Percentiles rank a stretch among this genome's conserved stretches.
Evolutionary conservation across 2,113 vertebrate genomes (phyloP).

Genomic region (Elanus axillaris): DNA sequence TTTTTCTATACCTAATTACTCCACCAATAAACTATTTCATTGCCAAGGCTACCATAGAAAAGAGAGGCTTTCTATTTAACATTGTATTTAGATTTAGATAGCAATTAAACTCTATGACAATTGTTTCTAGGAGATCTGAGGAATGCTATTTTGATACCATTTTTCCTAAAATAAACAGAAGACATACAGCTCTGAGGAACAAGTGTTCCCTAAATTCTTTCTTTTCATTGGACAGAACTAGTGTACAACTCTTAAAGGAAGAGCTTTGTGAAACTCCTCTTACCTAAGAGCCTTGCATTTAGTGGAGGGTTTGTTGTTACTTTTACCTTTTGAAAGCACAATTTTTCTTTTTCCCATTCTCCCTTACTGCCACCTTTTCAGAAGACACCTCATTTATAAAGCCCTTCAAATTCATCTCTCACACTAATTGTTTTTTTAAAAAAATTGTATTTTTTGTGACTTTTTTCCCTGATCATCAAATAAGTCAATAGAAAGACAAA

Average conservation of each 20-base stretch:
- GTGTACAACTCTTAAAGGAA: not conserved
- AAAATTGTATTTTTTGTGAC: not conserved
- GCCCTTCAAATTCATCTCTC: conserved; percentile 53
- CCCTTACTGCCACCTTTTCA: not conserved
- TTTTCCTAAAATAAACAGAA: not conserved
- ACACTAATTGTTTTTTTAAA: conserved; percentile 32
- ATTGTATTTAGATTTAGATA: not conserved
- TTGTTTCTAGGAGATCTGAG: not conserved
- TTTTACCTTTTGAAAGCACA: not conserved
- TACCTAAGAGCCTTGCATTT: not conserved
- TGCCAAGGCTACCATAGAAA: not conserved
- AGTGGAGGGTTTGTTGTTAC: not conserved
- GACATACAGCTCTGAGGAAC: not conserved
- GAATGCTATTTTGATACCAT: not conserved
- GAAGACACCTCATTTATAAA: conserved; percentile 17
- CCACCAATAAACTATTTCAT: not conserved
- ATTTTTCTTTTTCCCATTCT: not conserved
- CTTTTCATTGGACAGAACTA: not conserved
- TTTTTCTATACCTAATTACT: not conserved
- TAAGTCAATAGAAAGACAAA: conserved; percentile 6
- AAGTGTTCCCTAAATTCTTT: not conserved
- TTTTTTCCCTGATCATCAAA: conserved; percentile 23
- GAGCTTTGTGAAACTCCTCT: not conserved
- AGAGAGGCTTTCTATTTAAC: not conserved
- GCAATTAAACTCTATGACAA: not conserved